These are phyloP conservation scores for Pygocentrus nattereri DNA, from an alignment of 2,797 vertebrate species.

Conservation along the genomic window DNA sequence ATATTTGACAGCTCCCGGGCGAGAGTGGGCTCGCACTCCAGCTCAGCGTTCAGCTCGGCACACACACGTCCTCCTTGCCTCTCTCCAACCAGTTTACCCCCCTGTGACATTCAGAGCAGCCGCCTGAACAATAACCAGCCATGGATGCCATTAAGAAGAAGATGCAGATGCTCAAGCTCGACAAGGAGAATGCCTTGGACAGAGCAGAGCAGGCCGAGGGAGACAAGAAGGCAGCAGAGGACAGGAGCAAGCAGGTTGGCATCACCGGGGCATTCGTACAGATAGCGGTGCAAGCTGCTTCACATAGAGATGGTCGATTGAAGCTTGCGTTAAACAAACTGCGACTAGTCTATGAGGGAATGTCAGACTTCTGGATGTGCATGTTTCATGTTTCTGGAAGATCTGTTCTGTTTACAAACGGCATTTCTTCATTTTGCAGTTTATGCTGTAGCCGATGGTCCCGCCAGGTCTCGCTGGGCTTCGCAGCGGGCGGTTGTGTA, in stretches of 20 bases:
- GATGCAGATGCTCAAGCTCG: conserved; percentile 99
- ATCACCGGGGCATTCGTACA: conserved; percentile 24
- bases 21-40: conserved; percentile 82
- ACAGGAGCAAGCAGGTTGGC: conserved; percentile 96
- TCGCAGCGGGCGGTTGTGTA: neutral
- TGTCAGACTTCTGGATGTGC: neutral
- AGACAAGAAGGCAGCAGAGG: conserved; percentile 96
- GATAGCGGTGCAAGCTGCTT: neutral
- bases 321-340: no score
- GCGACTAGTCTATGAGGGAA: neutral
- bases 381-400: neutral
- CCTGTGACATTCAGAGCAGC: conserved; percentile 58
- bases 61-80: conserved; percentile 70
- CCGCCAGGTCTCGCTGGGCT: no score
- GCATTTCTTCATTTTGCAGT: no score
- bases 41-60: conserved; percentile 75
- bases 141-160: conserved; percentile 99
- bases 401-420: no score
- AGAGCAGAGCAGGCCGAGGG: conserved; percentile 96
- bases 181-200: conserved; percentile 98
- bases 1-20: conserved; percentile 85
- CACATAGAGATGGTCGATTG: neutral
- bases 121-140: conserved; percentile 77
- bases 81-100: conserved; percentile 59
- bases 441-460: no score